These are phyloP conservation scores for Andricus grossulariae DNA, from an alignment of 1,140 invertebrate genomes.

Conservation along the genomic window DNA sequence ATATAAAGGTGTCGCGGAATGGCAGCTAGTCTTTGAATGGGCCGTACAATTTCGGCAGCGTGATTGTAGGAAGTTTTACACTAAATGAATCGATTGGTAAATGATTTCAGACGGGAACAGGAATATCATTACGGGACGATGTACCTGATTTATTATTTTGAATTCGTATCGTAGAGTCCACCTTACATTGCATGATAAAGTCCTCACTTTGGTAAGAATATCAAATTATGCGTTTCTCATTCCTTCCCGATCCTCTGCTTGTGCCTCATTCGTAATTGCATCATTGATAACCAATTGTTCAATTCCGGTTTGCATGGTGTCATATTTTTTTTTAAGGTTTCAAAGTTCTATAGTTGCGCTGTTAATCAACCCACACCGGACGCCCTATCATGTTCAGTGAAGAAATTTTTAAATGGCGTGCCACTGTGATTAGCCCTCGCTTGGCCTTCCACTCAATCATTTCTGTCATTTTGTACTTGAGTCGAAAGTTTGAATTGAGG, in stretches of 20 bases:
- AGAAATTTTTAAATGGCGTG: not conserved
- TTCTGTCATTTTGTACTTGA: not conserved
- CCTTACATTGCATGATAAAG: too few species aligned
- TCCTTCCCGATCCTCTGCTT: too few species aligned
- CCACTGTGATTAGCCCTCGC: not conserved
- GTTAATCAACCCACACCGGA: too few species aligned
- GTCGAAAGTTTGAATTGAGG: not conserved
- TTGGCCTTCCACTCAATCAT: not conserved
- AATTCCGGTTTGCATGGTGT: too few species aligned
- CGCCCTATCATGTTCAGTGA: not conserved
- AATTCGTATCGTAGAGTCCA: not conserved
- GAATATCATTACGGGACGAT: not conserved
- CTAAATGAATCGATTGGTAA: not conserved
- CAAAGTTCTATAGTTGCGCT: too few species aligned
- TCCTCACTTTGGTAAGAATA: too few species aligned
- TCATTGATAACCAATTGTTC: too few species aligned
- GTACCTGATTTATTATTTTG: not conserved
- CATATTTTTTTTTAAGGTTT: too few species aligned
- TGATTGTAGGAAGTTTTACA: slow-evolving; percentile 22
- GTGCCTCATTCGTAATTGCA: too few species aligned
- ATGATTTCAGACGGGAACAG: not conserved
- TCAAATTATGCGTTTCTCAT: too few species aligned
- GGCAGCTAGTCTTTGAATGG: not conserved
- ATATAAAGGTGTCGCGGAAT: too few species aligned
- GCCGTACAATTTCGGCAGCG: slow-evolving; percentile 31